A percentile compares a stretch with the other conserved stretches of the same genome.
These are phyloP conservation scores for Amphibalanus amphitrite DNA, from an alignment of 1,140 invertebrate genomes.

Conservation along the genomic window DNA sequence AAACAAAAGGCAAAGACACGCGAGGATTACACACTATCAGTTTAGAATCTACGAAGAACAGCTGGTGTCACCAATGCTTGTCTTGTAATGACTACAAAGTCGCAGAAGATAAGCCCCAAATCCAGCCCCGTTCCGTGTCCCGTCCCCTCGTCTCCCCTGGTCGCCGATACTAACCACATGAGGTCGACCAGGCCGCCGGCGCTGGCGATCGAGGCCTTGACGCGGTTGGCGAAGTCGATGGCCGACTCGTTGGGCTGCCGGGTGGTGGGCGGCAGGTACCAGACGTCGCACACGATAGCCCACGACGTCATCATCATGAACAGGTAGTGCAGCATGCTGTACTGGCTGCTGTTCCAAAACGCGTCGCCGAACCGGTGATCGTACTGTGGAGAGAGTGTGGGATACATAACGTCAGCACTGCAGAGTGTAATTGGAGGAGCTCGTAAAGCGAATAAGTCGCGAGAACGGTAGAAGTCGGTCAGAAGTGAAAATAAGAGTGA, in stretches of 20 bases:
- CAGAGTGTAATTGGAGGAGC: too few relatives aligned
- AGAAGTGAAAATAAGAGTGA: slow-evolving; percentile 6
- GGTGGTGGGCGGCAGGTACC: slow-evolving; percentile 93
- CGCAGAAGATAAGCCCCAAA: too few relatives aligned
- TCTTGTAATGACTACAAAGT: too few relatives aligned
- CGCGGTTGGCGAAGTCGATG: slow-evolving; percentile 87
- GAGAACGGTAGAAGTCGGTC: too few relatives aligned
- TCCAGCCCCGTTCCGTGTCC: too few relatives aligned
- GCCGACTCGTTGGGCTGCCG: slow-evolving; percentile 56
- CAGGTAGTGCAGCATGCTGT: slow-evolving; percentile 86
- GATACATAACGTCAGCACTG: slow-evolving; percentile 1
- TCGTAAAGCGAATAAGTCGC: too few relatives aligned
- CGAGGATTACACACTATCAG: too few relatives aligned
- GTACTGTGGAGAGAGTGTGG: slow-evolving; percentile 57
- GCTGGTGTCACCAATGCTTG: too few relatives aligned
- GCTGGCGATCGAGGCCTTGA: slow-evolving; percentile 79
- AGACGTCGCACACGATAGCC: slow-evolving; percentile 98
- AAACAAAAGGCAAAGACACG: too few relatives aligned
- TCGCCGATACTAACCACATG: slow-evolving; percentile 66
- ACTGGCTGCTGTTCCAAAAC: slow-evolving; percentile 92
- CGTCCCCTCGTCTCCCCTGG: too few relatives aligned
- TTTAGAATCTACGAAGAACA: too few relatives aligned
- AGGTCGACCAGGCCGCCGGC: slow-evolving; percentile 89
- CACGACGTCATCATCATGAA: slow-evolving; percentile 98
- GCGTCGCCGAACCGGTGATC: slow-evolving; percentile 97